Base-by-base conservation (phyloP, 2,113 vertebrate species). In the Aspidoscelis tigris region DNA sequence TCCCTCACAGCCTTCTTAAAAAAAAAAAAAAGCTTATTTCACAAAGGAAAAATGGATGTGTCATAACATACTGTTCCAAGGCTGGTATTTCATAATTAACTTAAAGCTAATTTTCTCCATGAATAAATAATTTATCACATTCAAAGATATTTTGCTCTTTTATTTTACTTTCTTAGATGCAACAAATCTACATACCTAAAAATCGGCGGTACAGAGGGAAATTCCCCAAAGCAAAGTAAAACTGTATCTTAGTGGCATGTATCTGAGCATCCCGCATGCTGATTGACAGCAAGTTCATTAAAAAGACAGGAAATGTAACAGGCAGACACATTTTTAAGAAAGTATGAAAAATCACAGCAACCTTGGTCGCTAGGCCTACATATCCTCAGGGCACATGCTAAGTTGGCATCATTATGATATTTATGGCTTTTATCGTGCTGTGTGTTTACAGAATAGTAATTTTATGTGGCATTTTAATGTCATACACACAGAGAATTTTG, bases 91-190 rank as follows among this genome's bases (percentile, higher is more conserved):
- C 68, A 79, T 58, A 72, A 79, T 84, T 84, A 79, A 84, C 65
- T 41, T 73, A 72, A 84, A 61, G 79, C 79, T 84, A 84, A 33
- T 33, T 79, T 79, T 84, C 78, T 84, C 72, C 83, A 84, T 84
- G 69, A 70, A 73, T 41, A 84, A 79, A 84, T 84, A 84, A 53
- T 73, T 64, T 79, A 69, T 64, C 83, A 77, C 53, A 84, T 78
- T 47, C 53, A 78, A 64, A 41, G 26, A 47, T 79, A 66, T 78
- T 70, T 61, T 33, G 33, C 26, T 20, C 41, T 70, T 84, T 73
- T 69, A 58, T 84, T 78, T 79, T 78, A 24, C 18, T 8, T 24
- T 41, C 53, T 70, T 77, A 33, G 50, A 68, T 76, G n/a, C 44
- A 76, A 74, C 26, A 22, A 64, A 65, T 84, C 50, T 79, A 24